These are phyloP conservation scores for Periophthalmodon schlosseri DNA, from an alignment of 2,113 vertebrate species.

Conservation along the genomic window DNA sequence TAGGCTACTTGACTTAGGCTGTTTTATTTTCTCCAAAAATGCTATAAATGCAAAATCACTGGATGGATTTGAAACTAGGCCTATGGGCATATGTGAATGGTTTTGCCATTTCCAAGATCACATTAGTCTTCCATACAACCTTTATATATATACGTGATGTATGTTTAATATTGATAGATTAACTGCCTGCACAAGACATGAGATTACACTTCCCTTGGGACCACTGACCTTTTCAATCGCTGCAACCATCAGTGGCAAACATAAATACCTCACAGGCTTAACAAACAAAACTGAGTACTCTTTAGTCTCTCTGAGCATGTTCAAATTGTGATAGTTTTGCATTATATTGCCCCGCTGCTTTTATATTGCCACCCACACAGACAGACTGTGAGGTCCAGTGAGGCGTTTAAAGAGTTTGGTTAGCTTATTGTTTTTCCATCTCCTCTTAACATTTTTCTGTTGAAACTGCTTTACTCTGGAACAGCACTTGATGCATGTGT, in stretches of 20 bases:
- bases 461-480: background rate
- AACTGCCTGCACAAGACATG: background rate
- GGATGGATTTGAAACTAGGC: no score
- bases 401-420: background rate
- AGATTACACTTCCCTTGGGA: background rate
- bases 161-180: background rate
- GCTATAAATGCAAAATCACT: no score
- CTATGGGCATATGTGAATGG: no score
- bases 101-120: no score
- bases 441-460: background rate
- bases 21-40: no score
- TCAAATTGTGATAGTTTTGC: background rate
- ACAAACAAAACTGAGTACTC: background rate
- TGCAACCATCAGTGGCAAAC: background rate
- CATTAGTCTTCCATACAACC: no score
- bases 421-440: background rate
- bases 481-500: constrained; percentile 4
- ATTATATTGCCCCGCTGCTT: background rate
- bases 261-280: background rate
- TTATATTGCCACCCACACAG: background rate
- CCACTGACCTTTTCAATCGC: background rate
- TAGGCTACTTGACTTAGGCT: no score
- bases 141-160: background rate
- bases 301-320: background rate
- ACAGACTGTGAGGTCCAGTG: background rate